Evolutionary conservation across 2,797 vertebrate genomes (phyloP).

Genomic region (Acanthiza pusilla): DNA sequence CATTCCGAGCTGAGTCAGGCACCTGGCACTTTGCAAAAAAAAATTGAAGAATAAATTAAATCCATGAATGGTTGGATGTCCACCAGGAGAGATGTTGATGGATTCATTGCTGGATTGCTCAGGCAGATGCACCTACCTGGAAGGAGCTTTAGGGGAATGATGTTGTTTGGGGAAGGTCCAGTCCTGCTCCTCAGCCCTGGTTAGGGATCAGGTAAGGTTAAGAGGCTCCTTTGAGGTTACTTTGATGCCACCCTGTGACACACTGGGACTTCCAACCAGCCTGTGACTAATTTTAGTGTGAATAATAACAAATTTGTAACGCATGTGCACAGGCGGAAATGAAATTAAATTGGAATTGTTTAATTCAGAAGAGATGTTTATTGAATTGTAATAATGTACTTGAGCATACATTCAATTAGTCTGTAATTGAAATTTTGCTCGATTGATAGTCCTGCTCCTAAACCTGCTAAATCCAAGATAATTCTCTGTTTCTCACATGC

Average conservation of each 20-base stretch:
- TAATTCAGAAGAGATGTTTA: conserved; percentile 66
- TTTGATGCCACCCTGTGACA: background rate
- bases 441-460: background rate
- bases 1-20: background rate
- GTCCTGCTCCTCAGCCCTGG: background rate
- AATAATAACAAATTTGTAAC: conserved; percentile 29
- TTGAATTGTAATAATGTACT: conserved; percentile 60
- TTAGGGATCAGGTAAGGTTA: background rate
- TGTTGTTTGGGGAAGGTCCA: background rate
- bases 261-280: background rate
- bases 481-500: background rate
- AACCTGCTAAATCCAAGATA: conserved; percentile 28
- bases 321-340: background rate
- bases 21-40: background rate
- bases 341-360: conserved; percentile 57
- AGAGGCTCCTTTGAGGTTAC: background rate
- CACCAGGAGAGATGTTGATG: background rate
- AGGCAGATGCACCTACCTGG: background rate
- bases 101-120: background rate
- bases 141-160: background rate
- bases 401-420: conserved; percentile 56
- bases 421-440: conserved; percentile 57
- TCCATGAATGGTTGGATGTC: background rate
- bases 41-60: background rate
- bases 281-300: background rate